phyloP scores from a whole-genome alignment of 2,113 vertebrate species.

The Pipa parva region DNA sequence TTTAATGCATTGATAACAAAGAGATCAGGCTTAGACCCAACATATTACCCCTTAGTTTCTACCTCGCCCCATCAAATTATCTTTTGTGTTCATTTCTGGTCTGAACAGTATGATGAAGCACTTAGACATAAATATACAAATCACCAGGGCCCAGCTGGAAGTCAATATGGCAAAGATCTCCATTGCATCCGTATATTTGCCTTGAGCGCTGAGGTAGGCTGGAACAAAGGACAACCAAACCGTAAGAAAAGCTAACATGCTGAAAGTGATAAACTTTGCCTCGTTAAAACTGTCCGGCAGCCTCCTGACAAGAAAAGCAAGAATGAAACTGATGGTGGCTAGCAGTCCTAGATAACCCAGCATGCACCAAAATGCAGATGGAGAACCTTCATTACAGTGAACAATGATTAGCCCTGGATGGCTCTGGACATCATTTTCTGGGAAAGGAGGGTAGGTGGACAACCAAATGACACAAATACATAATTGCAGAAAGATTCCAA shows the following conservation, averaged over 20 bases:
- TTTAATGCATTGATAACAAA: too few species aligned
- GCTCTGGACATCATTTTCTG: neutral
- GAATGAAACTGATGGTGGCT: slow-evolving; percentile 12
- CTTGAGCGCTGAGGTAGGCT: slow-evolving; percentile 9
- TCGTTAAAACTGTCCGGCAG: slow-evolving; percentile 45
- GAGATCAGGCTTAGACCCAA: too few species aligned
- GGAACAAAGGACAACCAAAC: slow-evolving; percentile 38
- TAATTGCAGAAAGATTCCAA: slow-evolving; percentile 19
- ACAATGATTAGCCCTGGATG: slow-evolving; percentile 18
- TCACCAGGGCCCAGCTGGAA: slow-evolving; percentile 17
- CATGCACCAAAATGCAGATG: slow-evolving; percentile 19
- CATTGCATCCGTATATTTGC: slow-evolving; percentile 22
- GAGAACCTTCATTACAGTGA: slow-evolving; percentile 39
- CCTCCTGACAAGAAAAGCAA: slow-evolving; percentile 30
- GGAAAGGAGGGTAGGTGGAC: slow-evolving; percentile 25
- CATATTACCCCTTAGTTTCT: neutral
- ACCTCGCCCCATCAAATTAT: slow-evolving; percentile 10
- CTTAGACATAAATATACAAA: slow-evolving; percentile 2
- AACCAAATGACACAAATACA: slow-evolving; percentile 31
- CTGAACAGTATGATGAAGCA: slow-evolving; percentile 31
- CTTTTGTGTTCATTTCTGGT: slow-evolving; percentile 19
- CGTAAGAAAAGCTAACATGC: slow-evolving; percentile 39
- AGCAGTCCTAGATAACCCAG: slow-evolving; percentile 27
- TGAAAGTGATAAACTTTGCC: slow-evolving; percentile 44
- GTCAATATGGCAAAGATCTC: slow-evolving; percentile 36